Conservation (phyloP, 2,797 vertebrate genomes). For the Poecile montanus region DNA sequence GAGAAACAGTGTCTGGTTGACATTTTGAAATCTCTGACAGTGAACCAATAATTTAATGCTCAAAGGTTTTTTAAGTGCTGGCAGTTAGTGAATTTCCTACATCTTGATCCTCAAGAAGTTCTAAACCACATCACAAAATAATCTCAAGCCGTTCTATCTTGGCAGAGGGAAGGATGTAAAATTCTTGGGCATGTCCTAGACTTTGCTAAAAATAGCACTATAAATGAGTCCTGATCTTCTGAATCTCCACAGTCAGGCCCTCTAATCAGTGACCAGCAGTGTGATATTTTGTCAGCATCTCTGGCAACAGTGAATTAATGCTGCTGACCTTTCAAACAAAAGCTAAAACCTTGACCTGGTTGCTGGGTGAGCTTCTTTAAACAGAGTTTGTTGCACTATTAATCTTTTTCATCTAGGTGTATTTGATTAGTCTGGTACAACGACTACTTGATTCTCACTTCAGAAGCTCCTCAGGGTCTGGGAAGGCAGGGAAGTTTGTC, state of each 20-base stretch:
- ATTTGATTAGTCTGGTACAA: neutral
- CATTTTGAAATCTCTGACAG: neutral
- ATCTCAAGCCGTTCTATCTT: neutral
- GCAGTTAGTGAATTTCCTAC: neutral
- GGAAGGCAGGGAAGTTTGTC: neutral
- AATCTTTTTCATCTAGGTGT: neutral
- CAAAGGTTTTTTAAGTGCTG: neutral
- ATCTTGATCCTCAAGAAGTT: neutral
- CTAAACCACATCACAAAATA: neutral
- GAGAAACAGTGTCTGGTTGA: neutral
- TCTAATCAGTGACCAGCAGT: neutral
- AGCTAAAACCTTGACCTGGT: neutral
- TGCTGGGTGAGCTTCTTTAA: slow-evolving; percentile 6
- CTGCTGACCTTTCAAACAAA: neutral
- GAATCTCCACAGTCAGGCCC: neutral
- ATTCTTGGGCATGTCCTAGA: neutral
- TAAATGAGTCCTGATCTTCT: neutral
- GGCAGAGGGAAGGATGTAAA: neutral
- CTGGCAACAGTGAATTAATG: neutral
- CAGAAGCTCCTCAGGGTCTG: neutral
- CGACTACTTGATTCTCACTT: neutral
- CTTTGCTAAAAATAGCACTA: neutral
- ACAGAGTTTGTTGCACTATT: neutral
- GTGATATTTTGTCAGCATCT: neutral
- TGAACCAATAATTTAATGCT: neutral